A percentile compares a stretch with the other conserved stretches of the same genome.
phyloP scores from a whole-genome alignment of 2,888 invertebrate genomes.

The Scaeva pyrastri region DNA sequence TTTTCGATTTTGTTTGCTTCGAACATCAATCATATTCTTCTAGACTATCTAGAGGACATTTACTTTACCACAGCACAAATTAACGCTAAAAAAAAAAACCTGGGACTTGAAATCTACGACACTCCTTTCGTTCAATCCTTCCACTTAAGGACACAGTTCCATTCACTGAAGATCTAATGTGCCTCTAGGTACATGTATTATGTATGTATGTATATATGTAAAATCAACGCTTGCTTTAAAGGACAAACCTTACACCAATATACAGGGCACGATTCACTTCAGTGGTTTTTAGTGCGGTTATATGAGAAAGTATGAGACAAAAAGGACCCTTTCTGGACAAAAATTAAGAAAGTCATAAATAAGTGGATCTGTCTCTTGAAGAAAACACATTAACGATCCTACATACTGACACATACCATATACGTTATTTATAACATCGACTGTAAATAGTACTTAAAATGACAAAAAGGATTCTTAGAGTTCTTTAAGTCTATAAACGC shows the following conservation, averaged over 20 bases:
- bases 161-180: background rate
- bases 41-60: background rate
- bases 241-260: background rate
- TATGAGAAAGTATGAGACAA: background rate
- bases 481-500: background rate
- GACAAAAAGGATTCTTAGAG: conserved; percentile 17
- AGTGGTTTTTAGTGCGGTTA: conserved; percentile 23
- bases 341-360: conserved; percentile 34
- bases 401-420: background rate
- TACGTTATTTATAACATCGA: background rate
- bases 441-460: conserved; percentile 12
- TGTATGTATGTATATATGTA: background rate
- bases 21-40: conserved; percentile 20
- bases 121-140: conserved; percentile 16
- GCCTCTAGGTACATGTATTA: background rate
- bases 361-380: conserved; percentile 31
- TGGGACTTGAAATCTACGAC: background rate
- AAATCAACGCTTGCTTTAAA: background rate
- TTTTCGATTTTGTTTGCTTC: background rate
- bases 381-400: background rate
- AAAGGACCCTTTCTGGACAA: conserved; percentile 13
- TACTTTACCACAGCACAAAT: background rate
- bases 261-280: conserved; percentile 9
- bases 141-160: conserved; percentile 9
- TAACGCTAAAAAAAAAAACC: background rate